These are phyloP conservation scores for Henricia sp. DNA, from an alignment of 53 echinoderm and acorn worm genomes.

Conservation along the genomic window DNA sequence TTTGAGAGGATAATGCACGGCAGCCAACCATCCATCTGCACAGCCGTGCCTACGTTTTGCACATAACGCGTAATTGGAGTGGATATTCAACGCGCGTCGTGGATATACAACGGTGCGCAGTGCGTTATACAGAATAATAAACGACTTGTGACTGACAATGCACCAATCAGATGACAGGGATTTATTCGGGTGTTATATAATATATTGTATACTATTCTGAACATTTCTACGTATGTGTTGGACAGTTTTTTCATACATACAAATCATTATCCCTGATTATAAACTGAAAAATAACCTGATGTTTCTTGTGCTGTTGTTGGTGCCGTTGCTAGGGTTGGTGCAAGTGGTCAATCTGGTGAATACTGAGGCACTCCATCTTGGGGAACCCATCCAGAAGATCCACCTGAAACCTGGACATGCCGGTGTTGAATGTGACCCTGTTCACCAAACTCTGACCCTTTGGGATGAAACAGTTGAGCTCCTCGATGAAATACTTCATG, in stretches of 20 bases:
- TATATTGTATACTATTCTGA: not conserved
- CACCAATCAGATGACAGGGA: no score
- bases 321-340: constrained; percentile 31
- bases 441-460: constrained; percentile 59
- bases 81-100: no score
- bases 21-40: no score
- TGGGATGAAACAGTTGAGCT: constrained; percentile 64
- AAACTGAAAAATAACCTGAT: not conserved
- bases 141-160: no score
- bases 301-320: not conserved
- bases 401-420: constrained; percentile 67
- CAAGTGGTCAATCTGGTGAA: constrained; percentile 69
- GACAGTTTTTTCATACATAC: not conserved
- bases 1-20: no score
- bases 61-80: no score
- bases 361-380: constrained; percentile 63
- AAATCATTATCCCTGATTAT: constrained; percentile 9
- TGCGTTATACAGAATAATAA: not conserved
- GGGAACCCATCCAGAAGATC: constrained; percentile 62
- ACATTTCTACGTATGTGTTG: no score
- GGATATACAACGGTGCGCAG: no score
- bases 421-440: constrained; percentile 69
- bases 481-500: constrained; percentile 66
- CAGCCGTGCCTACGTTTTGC: no score
- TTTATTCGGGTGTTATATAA: no score